A percentile compares a stretch with the other conserved stretches of the same genome.
Conservation (phyloP, 35 echinoderm and acorn worm species). For the Anneissia japonica region DNA sequence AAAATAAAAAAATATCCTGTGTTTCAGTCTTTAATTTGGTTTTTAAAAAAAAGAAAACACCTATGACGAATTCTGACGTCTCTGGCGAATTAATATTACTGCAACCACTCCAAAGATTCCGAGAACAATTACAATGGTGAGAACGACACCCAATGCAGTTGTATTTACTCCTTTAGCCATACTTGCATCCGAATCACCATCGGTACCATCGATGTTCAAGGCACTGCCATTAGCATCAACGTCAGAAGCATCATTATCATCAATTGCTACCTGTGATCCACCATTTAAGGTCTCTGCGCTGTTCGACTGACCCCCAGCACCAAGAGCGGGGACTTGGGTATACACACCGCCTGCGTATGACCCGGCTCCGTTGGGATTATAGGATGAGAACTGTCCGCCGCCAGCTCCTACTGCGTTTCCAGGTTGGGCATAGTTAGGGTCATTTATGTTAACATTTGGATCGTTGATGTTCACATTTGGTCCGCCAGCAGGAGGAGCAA, state of each 20-base stretch:
- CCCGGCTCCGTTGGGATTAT: neutral
- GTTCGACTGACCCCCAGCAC: neutral
- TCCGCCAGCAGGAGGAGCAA: neutral
- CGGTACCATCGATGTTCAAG: neutral
- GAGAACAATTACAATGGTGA: neutral
- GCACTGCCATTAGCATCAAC: neutral
- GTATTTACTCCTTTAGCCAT: neutral
- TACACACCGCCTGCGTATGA: neutral
- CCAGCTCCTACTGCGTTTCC: neutral
- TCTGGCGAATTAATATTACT: neutral
- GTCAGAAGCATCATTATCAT: neutral
- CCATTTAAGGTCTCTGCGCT: neutral
- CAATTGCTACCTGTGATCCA: neutral
- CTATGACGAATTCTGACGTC: neutral
- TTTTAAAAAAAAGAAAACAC: neutral
- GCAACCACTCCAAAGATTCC: neutral
- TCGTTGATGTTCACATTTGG: neutral
- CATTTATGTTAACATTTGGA: neutral
- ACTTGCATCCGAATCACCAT: neutral
- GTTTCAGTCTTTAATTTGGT: neutral
- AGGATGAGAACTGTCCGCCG: neutral
- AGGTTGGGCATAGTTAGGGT: neutral
- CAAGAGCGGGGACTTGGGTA: neutral
- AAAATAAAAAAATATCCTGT: neutral
- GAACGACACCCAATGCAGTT: neutral